Evolutionary conservation across 2,797 vertebrate species (phyloP).

Genomic region (Spondyliosoma cantharus): DNA sequence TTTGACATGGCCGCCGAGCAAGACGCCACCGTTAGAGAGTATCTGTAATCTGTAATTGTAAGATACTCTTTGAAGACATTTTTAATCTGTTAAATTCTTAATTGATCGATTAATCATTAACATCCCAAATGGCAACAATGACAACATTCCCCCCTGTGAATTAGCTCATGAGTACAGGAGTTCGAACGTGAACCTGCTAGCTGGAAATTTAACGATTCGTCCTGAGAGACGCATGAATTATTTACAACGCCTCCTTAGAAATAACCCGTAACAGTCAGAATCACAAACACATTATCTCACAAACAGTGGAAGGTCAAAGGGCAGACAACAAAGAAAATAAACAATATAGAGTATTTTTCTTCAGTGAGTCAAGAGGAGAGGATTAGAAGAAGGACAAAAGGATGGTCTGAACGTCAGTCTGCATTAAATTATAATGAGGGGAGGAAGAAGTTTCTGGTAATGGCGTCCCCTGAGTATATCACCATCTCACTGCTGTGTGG

Average conservation of each 20-base stretch:
- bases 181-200: too few relatives aligned
- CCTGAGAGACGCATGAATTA: not conserved
- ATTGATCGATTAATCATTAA: too few relatives aligned
- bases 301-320: not conserved
- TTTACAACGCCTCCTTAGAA: not conserved
- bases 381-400: not conserved
- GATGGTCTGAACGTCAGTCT: constrained; percentile 22
- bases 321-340: not conserved
- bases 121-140: too few relatives aligned
- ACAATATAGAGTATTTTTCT: not conserved
- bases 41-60: too few relatives aligned
- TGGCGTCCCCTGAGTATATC: constrained; percentile 40
- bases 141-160: too few relatives aligned
- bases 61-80: too few relatives aligned
- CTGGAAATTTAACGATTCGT: not conserved
- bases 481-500: not conserved
- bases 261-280: not conserved
- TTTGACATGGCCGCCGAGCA: too few relatives aligned
- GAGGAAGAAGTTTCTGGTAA: constrained; percentile 32
- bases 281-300: not conserved
- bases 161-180: too few relatives aligned
- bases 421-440: constrained; percentile 54
- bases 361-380: not conserved
- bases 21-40: too few relatives aligned
- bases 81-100: too few relatives aligned